These are phyloP conservation scores for Drosophila sechellia DNA, from an alignment of 1,140 invertebrate species.

Conservation along the genomic window DNA sequence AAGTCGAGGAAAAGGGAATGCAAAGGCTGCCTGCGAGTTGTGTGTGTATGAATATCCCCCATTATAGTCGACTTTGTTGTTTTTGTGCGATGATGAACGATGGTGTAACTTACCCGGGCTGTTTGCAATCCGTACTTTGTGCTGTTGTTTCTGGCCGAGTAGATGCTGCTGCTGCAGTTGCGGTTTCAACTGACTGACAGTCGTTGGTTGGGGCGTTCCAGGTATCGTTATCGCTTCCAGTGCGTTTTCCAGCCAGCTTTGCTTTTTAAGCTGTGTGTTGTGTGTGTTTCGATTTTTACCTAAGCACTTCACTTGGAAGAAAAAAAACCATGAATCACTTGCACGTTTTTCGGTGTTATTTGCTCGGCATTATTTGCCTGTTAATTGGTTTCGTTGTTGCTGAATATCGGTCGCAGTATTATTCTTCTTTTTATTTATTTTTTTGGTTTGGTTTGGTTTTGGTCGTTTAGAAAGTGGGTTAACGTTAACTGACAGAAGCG, in stretches of 20 bases:
- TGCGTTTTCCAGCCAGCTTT: conserved; percentile 66
- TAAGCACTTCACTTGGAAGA: conserved; percentile 36
- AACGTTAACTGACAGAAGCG: conserved; percentile 66
- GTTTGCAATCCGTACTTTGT: conserved; percentile 37
- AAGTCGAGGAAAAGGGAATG: conserved; percentile 16
- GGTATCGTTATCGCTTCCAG: conserved; percentile 65
- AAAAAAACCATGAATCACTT: conserved; percentile 67
- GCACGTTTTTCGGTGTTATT: conserved; percentile 53
- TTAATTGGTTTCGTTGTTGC: conserved; percentile 74
- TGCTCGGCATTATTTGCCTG: conserved; percentile 63
- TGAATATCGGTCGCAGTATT: conserved; percentile 50
- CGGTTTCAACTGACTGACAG: conserved; percentile 56
- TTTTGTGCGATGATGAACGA: conserved; percentile 30
- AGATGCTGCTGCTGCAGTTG: conserved; percentile 40
- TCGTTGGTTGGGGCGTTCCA: conserved; percentile 35
- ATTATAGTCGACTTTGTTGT: conserved; percentile 16
- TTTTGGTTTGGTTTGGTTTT: conserved; percentile 48
- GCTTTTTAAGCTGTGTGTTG: conserved; percentile 6
- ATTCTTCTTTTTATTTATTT: conserved; percentile 50
- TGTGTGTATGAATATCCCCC: conserved; percentile 13
- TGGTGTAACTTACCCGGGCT: conserved; percentile 66
- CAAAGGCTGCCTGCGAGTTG: conserved; percentile 36
- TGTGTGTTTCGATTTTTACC: conserved; percentile 23
- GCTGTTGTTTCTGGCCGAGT: conserved; percentile 21
- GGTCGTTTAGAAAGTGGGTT: conserved; percentile 80